Percentiles rank a stretch among this genome's conserved stretches.
Conservation (phyloP, 2,113 vertebrate genomes). For the Laterallus jamaicensis region DNA sequence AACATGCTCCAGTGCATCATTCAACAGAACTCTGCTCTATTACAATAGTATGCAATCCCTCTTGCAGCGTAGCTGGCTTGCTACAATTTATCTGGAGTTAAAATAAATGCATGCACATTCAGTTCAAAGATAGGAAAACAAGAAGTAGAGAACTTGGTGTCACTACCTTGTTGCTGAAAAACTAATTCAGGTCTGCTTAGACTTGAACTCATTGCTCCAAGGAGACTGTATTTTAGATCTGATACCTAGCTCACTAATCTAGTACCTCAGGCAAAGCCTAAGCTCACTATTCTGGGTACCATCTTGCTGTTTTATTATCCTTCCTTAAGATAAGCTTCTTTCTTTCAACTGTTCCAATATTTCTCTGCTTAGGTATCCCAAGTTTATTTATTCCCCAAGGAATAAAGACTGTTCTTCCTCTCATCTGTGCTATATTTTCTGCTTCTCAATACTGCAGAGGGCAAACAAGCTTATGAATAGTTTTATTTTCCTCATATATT, state of each 20-base stretch:
- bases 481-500: conserved; percentile 41
- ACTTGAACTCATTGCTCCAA: conserved; percentile 30
- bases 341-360: conserved; percentile 36
- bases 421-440: conserved; percentile 15
- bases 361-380: conserved; percentile 43
- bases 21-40: neutral
- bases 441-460: neutral
- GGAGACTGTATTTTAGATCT: conserved; percentile 30
- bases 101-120: neutral
- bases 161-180: neutral
- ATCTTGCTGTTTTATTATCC: conserved; percentile 62
- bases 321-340: conserved; percentile 59
- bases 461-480: conserved; percentile 28
- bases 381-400: conserved; percentile 39
- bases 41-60: neutral
- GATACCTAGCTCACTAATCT: conserved; percentile 43
- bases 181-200: conserved; percentile 8
- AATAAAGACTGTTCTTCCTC: conserved; percentile 36
- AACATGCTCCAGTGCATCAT: neutral
- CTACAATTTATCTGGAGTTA: neutral
- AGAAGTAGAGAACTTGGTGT: neutral
- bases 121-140: neutral
- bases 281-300: conserved; percentile 49
- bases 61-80: neutral
- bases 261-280: conserved; percentile 59